A percentile compares a stretch with the other conserved stretches of the same genome.
Evolutionary conservation across 2,888 invertebrate species (phyloP).

Genomic region (Meghimatium bilineatum): DNA sequence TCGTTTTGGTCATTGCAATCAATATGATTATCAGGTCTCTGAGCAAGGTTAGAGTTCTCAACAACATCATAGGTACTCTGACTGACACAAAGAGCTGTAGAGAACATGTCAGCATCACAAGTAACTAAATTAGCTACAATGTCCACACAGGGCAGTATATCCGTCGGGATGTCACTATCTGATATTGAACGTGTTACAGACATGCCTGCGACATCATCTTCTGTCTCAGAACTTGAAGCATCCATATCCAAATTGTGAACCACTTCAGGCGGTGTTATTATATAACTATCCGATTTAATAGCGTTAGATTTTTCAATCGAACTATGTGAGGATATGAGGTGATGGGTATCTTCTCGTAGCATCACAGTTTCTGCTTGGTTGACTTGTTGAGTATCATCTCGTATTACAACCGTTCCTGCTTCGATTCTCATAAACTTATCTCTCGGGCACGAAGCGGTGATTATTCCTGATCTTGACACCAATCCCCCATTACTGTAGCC

Average conservation of each 20-base stretch:
- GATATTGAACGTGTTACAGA: slow-evolving; percentile 37
- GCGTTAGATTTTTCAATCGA: not conserved
- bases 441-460: not conserved
- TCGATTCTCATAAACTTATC: slow-evolving; percentile 22
- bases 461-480: not conserved
- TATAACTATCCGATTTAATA: slow-evolving; percentile 24
- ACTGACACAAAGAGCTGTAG: slow-evolving; percentile 4
- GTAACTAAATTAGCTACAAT: not conserved
- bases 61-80: slow-evolving; percentile 18
- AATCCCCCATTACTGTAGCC: not conserved
- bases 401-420: not conserved
- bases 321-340: no score
- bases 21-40: slow-evolving; percentile 21
- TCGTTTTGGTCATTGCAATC: not conserved
- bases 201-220: slow-evolving; percentile 16
- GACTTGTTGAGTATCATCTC: not conserved
- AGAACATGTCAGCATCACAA: slow-evolving; percentile 6
- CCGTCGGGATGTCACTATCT: slow-evolving; percentile 30
- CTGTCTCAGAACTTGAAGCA: slow-evolving; percentile 26
- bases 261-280: not conserved
- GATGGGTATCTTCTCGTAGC: no score
- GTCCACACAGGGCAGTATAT: slow-evolving; percentile 24
- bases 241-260: not conserved
- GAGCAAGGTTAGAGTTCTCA: slow-evolving; percentile 37
- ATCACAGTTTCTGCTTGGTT: no score